Base-by-base conservation (phyloP, 2,888 invertebrate genomes). In the Mactromeris polynyma region DNA sequence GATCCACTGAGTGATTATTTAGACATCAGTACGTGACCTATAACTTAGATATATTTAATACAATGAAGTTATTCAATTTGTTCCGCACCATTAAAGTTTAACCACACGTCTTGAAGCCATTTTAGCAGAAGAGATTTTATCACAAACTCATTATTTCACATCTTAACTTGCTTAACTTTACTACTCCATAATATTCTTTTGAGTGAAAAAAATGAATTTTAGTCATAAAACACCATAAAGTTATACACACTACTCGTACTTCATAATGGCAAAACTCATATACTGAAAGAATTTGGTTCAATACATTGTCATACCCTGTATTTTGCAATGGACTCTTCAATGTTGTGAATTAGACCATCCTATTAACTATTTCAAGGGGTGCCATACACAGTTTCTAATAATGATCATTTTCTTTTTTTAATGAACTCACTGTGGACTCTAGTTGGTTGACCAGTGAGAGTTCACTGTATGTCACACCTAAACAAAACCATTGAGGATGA, bases 71-170 rank as follows among this genome's bases (percentile, higher is more conserved):
- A 51, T 14, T 51, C 14, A 51, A 21, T 26, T 26, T 11, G 58
- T 64, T 64, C 26, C 58, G 9, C 58, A 64, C 58, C 58, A 64
- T 64, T 64, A 64, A 64, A 9, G 3, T 64, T 64, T 26, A 26
- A 21, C 58, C 26, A 64, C 58, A 64, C 11, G n/a, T 64, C 58
- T 64, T 64, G 26, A n/a, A n/a, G 58, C n/a, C 58, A 64, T 64
- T 64, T 64, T 26, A 64, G 9, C 58, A 64, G 58, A 64, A 26
- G 11, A 0, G 21, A 26, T 26, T n/a, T 64, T 64, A 64, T 26
- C 58, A 64, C 58, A 64, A 64, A 64, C 58, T 64, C n/a, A 64
- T 26, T 64, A 64, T 64, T 26, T 64, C n/a, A 64, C 58, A 64
- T 64, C 58, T 26, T 26, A 64, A 26, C 58, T 58, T 58, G 58